These are phyloP conservation scores for Temnothorax nylanderi DNA, from an alignment of 1,140 invertebrate species.

Conservation along the genomic window DNA sequence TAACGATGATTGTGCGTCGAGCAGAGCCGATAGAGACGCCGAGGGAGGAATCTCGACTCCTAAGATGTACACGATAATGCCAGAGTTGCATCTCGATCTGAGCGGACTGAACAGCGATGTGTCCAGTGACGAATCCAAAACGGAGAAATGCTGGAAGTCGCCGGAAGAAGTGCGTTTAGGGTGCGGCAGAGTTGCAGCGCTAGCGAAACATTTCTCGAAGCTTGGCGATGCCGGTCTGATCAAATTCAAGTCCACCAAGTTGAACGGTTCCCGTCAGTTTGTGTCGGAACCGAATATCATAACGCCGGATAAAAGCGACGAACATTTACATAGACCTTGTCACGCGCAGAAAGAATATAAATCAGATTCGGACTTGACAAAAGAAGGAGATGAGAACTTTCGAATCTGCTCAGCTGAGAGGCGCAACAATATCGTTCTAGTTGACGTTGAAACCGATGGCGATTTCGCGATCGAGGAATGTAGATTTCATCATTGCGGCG, in stretches of 20 bases:
- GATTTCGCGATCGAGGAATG: slow-evolving; percentile 17
- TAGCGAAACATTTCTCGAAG: slow-evolving; percentile 87
- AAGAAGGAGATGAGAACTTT: not conserved
- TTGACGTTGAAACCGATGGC: not conserved
- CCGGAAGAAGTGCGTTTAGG: slow-evolving; percentile 87
- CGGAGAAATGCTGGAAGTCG: slow-evolving; percentile 87
- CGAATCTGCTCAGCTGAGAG: not conserved
- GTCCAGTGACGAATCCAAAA: slow-evolving; percentile 82
- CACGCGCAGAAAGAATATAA: not conserved
- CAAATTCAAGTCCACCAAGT: slow-evolving; percentile 75
- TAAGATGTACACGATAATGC: slow-evolving; percentile 73
- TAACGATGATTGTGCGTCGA: slow-evolving; percentile 34
- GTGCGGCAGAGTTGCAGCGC: slow-evolving; percentile 87
- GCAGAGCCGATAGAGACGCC: not conserved
- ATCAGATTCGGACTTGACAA: slow-evolving; percentile 58
- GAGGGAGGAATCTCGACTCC: slow-evolving; percentile 45
- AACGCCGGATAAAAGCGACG: slow-evolving; percentile 64
- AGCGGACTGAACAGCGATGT: slow-evolving; percentile 80
- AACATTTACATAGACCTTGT: not conserved
- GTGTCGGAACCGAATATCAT: slow-evolving; percentile 82
- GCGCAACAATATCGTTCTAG: not conserved
- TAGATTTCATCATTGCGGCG: slow-evolving; percentile 15
- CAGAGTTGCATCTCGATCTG: slow-evolving; percentile 81
- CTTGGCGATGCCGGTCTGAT: slow-evolving; percentile 84
- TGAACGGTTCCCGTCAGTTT: slow-evolving; percentile 75